Percentiles rank a stretch among this genome's conserved stretches.
These are phyloP conservation scores for Drosophila fulvimacula DNA, from an alignment of 2,888 invertebrate species.

Conservation along the genomic window DNA sequence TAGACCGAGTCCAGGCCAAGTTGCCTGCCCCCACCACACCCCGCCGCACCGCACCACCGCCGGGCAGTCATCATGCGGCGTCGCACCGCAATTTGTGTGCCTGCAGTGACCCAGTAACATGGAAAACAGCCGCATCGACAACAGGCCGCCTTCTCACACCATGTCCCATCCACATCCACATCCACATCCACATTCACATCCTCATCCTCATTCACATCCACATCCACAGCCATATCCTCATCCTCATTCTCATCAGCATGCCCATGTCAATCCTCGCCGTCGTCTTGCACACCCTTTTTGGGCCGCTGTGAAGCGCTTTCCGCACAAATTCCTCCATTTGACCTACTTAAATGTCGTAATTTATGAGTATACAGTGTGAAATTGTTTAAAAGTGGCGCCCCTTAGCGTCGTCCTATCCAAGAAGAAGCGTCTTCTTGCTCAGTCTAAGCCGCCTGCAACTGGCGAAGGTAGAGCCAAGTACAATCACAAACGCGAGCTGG, in stretches of 20 bases:
- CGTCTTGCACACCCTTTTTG: conserved; percentile 51
- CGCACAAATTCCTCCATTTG: conserved; percentile 82
- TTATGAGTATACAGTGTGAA: conserved; percentile 81
- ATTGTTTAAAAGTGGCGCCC: conserved; percentile 72
- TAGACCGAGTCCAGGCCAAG: conserved; percentile 40
- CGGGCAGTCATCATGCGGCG: conserved; percentile 57
- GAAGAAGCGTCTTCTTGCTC: conserved; percentile 22
- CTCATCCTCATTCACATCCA: conserved; percentile 5
- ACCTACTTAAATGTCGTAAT: conserved; percentile 82
- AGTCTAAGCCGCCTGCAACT: conserved; percentile 2
- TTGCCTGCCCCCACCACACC: conserved; percentile 4
- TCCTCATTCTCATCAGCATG: conserved; percentile 13
- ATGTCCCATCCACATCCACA: not conserved
- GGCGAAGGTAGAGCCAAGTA: conserved; percentile 32
- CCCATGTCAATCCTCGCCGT: conserved; percentile 21
- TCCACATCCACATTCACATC: conserved; percentile 3
- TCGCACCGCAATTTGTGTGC: conserved; percentile 79
- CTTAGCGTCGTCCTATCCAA: conserved; percentile 36
- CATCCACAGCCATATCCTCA: conserved; percentile 20
- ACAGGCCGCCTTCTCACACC: conserved; percentile 36
- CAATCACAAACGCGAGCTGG: conserved; percentile 1
- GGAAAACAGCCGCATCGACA: conserved; percentile 75
- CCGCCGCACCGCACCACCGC: not conserved
- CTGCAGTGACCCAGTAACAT: conserved; percentile 81
- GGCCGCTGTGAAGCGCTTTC: conserved; percentile 72